A percentile compares a stretch with the other conserved stretches of the same genome.
Evolutionary conservation across 2,797 vertebrate genomes (phyloP).

Genomic region (Pangasius krempfi): DNA sequence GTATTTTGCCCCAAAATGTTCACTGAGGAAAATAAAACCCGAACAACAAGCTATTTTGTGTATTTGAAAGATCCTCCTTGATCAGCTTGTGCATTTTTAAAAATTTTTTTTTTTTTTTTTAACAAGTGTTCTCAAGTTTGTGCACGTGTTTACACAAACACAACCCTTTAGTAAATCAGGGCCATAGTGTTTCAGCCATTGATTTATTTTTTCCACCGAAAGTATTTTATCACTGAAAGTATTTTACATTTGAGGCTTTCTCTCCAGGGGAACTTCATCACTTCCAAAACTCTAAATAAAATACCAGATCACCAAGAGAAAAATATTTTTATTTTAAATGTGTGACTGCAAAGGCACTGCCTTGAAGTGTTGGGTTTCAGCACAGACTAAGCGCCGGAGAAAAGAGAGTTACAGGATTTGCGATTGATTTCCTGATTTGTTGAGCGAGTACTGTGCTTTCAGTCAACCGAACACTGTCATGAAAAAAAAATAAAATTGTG

Average conservation of each 20-base stretch:
- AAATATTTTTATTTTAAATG: not conserved
- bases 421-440: constrained; percentile 63
- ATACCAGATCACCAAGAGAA: constrained; percentile 17
- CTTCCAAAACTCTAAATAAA: constrained; percentile 40
- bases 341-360: constrained; percentile 51
- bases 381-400: constrained; percentile 39
- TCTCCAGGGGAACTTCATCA: constrained; percentile 13
- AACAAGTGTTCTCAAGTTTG: not conserved
- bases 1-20: not conserved
- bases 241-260: constrained; percentile 47
- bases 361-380: constrained; percentile 44
- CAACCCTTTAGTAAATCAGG: constrained; percentile 34
- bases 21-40: no score
- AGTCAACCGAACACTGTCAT: constrained; percentile 77
- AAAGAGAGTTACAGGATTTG: constrained; percentile 53
- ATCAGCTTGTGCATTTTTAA: not conserved
- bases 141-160: not conserved
- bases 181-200: not conserved
- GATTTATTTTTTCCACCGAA: constrained; percentile 64
- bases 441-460: constrained; percentile 70
- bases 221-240: constrained; percentile 57
- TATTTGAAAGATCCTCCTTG: not conserved
- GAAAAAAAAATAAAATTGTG: constrained; percentile 65
- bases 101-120: not conserved
- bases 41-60: not conserved